These are phyloP conservation scores for Peromyscus californicus DNA, from an alignment of 2,113 vertebrate species.

Conservation along the genomic window DNA sequence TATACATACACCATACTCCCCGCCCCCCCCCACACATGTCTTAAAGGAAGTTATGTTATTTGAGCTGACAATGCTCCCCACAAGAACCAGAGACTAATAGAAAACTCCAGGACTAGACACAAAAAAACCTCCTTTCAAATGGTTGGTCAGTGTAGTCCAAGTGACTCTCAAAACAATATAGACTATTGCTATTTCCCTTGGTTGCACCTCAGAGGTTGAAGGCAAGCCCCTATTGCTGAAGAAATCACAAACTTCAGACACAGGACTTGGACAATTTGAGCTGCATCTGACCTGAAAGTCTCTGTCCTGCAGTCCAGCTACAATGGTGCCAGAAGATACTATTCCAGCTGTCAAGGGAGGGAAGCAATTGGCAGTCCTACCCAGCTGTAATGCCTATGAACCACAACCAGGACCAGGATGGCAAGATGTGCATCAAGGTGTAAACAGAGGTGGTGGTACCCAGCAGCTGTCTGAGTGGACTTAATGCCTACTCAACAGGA, in stretches of 20 bases:
- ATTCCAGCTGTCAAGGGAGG: neutral
- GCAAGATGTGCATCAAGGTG: neutral
- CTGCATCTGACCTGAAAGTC: neutral
- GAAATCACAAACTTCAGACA: neutral
- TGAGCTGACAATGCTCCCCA: neutral
- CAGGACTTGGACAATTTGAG: neutral
- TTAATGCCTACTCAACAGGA: neutral
- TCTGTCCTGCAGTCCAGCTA: neutral
- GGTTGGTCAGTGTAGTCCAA: neutral
- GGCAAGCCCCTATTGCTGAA: neutral
- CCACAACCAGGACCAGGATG: neutral
- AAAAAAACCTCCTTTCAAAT: neutral
- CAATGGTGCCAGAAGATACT: neutral
- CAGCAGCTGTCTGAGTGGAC: neutral
- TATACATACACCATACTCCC: no score
- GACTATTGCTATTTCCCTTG: neutral
- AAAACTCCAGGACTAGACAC: neutral
- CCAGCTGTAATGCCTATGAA: neutral
- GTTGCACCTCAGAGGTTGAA: neutral
- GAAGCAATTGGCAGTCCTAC: neutral
- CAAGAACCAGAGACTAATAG: neutral
- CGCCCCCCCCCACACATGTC: no score
- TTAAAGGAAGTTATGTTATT: neutral
- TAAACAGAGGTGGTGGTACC: neutral
- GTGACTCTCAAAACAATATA: neutral